Percentiles rank a stretch among this genome's conserved stretches.
Conservation (phyloP, 2,888 invertebrate species). For the Rotaria socialis region DNA sequence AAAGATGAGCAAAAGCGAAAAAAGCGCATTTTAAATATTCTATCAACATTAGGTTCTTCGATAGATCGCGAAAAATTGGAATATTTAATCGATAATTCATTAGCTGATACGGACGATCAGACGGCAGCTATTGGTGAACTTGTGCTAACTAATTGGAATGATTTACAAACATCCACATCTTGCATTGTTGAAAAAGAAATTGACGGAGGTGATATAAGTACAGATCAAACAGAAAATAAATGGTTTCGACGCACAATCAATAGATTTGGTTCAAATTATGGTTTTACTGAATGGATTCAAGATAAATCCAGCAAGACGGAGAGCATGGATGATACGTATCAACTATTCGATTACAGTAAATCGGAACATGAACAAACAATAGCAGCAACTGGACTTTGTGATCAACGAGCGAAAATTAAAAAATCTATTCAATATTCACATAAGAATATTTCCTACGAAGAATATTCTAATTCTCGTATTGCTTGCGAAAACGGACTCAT, state of each 20-base stretch:
- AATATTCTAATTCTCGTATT: neutral
- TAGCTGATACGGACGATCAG: neutral
- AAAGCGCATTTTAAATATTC: neutral
- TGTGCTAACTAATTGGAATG: neutral
- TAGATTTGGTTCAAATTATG: neutral
- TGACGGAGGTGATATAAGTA: too few relatives aligned
- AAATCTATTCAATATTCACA: neutral
- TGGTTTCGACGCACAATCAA: neutral
- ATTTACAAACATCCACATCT: neutral
- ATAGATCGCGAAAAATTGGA: neutral
- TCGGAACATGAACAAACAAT: neutral
- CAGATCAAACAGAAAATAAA: neutral
- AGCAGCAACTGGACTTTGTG: too few relatives aligned
- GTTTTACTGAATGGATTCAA: neutral
- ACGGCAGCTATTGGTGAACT: neutral
- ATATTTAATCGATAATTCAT: neutral
- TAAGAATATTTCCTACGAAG: neutral
- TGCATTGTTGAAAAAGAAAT: neutral
- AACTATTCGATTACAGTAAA: neutral
- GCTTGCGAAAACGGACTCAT: neutral
- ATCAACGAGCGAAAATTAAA: too few relatives aligned
- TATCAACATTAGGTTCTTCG: neutral
- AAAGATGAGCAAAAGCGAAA: neutral
- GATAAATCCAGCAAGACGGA: neutral
- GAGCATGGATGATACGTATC: neutral